Percentiles rank a stretch among this genome's conserved stretches.
Evolutionary conservation across 2,797 vertebrate species (phyloP).

Genomic region (Sebastes baramenuke): DNA sequence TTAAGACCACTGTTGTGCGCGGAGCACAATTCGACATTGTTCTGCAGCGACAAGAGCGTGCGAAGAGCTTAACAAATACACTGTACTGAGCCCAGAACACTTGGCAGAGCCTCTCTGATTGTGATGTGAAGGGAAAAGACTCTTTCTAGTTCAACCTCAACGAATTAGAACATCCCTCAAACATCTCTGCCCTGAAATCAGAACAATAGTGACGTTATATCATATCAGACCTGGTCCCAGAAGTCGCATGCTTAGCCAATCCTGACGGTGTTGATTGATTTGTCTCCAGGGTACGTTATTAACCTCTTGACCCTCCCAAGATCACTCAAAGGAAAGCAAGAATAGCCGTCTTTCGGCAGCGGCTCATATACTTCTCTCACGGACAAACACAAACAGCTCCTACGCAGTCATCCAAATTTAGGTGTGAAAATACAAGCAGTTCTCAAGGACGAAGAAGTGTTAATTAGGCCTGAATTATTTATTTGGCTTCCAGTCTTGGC

Average conservation of each 20-base stretch:
- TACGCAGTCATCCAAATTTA: slow-evolving; percentile 44
- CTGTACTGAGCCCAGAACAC: slow-evolving; percentile 54
- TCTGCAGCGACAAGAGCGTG: slow-evolving; percentile 57
- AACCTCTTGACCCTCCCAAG: slow-evolving; percentile 49
- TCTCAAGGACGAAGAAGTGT: slow-evolving; percentile 45
- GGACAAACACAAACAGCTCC: slow-evolving; percentile 38
- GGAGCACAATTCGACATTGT: slow-evolving; percentile 73
- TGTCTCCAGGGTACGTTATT: slow-evolving; percentile 29
- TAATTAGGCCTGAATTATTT: slow-evolving; percentile 53
- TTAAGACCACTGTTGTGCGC: slow-evolving; percentile 65
- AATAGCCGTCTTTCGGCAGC: slow-evolving; percentile 43
- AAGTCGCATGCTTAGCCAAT: slow-evolving; percentile 26
- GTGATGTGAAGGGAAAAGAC: slow-evolving; percentile 33
- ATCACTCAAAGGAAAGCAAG: slow-evolving; percentile 25
- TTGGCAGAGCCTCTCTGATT: slow-evolving; percentile 58
- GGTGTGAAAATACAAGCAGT: slow-evolving; percentile 57
- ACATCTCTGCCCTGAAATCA: neutral
- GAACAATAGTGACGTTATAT: neutral
- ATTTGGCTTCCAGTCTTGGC: slow-evolving; percentile 21
- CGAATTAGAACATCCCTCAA: neutral
- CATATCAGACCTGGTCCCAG: slow-evolving; percentile 3
- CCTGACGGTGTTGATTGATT: slow-evolving; percentile 50
- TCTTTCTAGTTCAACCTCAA: slow-evolving; percentile 12
- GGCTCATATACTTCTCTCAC: slow-evolving; percentile 21
- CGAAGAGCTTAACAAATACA: slow-evolving; percentile 60